Conservation (phyloP, 1,140 invertebrate species). For the Brachionus rubens region DNA sequence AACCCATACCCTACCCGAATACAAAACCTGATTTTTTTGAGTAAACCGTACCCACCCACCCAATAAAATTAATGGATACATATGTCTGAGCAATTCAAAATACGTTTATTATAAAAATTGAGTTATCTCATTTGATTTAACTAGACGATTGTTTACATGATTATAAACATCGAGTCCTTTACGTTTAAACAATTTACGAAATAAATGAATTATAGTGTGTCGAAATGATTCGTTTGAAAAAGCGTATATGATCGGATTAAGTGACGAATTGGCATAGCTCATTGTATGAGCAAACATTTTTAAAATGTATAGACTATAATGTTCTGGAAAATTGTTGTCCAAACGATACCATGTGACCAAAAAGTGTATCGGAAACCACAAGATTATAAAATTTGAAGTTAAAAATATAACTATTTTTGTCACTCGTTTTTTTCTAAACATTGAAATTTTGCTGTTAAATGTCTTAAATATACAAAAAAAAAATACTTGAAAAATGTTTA, state of each 20-base stretch:
- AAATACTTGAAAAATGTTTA: not conserved
- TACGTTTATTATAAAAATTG: no score
- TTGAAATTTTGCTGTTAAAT: not conserved
- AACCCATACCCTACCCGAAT: no score
- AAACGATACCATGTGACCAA: conserved; percentile 47
- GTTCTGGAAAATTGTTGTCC: conserved; percentile 40
- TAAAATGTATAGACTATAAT: conserved; percentile 1
- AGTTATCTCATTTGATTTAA: conserved; percentile 15
- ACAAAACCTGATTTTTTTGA: no score
- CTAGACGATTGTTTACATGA: not conserved
- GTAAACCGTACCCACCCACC: no score
- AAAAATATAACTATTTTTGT: conserved; percentile 45
- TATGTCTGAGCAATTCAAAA: no score
- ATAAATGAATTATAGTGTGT: not conserved
- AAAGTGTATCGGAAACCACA: conserved; percentile 47
- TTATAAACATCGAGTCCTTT: not conserved
- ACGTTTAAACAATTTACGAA: conserved; percentile 15
- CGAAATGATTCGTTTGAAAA: conserved; percentile 61
- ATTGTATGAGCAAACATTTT: conserved; percentile 49
- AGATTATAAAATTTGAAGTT: conserved; percentile 17
- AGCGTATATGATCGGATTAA: conserved; percentile 63
- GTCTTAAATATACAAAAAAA: not conserved
- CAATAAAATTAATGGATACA: no score
- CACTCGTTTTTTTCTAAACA: conserved; percentile 9
- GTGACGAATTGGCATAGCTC: conserved; percentile 62